phyloP scores from a whole-genome alignment of 1,140 invertebrate genomes.

The Choristoneura fumiferana region DNA sequence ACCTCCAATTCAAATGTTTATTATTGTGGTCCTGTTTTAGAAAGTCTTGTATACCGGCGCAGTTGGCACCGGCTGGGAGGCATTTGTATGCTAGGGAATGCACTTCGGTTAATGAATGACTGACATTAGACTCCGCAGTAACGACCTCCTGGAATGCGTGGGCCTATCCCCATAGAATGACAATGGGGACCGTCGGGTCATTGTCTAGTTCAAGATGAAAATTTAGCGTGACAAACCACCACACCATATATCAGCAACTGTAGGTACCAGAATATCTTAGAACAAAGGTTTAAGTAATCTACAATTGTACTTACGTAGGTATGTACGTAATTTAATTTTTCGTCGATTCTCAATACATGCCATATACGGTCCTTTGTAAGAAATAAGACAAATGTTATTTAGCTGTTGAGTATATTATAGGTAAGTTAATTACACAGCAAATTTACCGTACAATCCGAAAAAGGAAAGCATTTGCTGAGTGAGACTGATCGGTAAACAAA shows the following conservation, averaged over 20 bases:
- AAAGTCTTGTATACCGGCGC: too few relatives aligned
- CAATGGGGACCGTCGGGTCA: conserved; percentile 27
- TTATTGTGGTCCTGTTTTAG: neutral
- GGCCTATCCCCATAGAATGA: conserved; percentile 30
- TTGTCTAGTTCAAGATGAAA: conserved; percentile 26
- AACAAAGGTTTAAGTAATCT: too few relatives aligned
- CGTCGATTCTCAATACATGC: too few relatives aligned
- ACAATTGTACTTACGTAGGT: too few relatives aligned
- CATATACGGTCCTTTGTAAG: too few relatives aligned
- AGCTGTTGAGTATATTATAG: too few relatives aligned
- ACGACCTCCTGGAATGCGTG: conserved; percentile 39
- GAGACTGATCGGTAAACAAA: conserved; percentile 42
- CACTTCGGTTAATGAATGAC: conserved; percentile 47
- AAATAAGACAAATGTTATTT: too few relatives aligned
- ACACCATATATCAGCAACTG: too few relatives aligned
- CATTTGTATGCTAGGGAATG: conserved; percentile 51
- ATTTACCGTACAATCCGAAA: conserved; percentile 30
- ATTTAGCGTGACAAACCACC: conserved; percentile 11
- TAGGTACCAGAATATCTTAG: too few relatives aligned
- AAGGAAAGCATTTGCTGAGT: conserved; percentile 28
- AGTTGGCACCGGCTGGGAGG: conserved; percentile 28
- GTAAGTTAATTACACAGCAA: conserved; percentile 7
- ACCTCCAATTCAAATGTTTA: neutral
- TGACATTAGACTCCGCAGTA: conserved; percentile 37
- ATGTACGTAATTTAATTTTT: too few relatives aligned